phyloP scores from a whole-genome alignment of 2,888 invertebrate genomes.

The Craniophora ligustri region DNA sequence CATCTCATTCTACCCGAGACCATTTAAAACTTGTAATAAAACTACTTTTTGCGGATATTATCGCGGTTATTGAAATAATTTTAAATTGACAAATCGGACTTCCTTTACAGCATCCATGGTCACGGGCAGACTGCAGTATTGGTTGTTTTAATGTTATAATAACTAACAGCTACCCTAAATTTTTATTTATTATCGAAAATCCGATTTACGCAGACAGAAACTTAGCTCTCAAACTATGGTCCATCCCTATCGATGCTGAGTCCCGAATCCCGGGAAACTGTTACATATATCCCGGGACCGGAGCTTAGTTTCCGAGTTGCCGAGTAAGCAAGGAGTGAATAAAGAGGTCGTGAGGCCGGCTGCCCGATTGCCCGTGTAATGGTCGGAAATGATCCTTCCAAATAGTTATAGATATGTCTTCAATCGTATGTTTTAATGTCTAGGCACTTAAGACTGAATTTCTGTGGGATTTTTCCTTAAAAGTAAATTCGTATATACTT shows the following conservation, averaged over 20 bases:
- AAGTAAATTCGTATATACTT: not conserved
- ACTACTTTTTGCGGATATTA: too few relatives aligned
- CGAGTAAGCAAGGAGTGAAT: slow-evolving; percentile 29
- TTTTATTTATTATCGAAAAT: too few relatives aligned
- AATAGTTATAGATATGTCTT: slow-evolving; percentile 38
- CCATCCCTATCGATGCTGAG: not conserved
- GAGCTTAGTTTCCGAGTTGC: slow-evolving; percentile 14
- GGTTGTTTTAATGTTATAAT: too few relatives aligned
- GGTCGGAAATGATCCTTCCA: slow-evolving; percentile 42
- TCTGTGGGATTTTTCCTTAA: slow-evolving; percentile 10
- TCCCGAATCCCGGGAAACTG: slow-evolving; percentile 10
- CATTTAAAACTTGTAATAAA: too few relatives aligned
- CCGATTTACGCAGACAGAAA: not conserved
- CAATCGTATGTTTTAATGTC: slow-evolving; percentile 48
- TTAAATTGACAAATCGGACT: too few relatives aligned
- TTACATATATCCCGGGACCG: slow-evolving; percentile 11
- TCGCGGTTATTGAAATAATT: too few relatives aligned
- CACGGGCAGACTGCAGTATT: too few relatives aligned
- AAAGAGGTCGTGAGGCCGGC: slow-evolving; percentile 27
- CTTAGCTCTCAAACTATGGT: not conserved
- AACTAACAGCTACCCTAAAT: too few relatives aligned
- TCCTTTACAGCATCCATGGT: too few relatives aligned
- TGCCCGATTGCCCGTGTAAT: slow-evolving; percentile 38
- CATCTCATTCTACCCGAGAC: too few relatives aligned
- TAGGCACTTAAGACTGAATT: slow-evolving; percentile 12